Conservation (phyloP, 1,140 invertebrate species). For the Babylonia areolata region DNA sequence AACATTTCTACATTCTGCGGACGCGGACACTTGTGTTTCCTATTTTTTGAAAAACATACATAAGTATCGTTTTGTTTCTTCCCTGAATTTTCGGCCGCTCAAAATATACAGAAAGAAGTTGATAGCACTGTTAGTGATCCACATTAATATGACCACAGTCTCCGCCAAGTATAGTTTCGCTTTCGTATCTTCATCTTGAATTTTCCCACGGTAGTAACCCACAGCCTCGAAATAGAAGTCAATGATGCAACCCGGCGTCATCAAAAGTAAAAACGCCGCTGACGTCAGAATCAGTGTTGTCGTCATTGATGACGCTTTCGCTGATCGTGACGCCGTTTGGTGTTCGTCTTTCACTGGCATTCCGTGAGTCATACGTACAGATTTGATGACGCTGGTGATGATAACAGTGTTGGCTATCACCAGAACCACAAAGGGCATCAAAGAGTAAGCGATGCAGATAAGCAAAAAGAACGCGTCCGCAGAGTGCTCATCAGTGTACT, state of each 20-base stretch:
- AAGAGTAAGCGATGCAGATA: background rate
- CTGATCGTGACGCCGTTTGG: background rate
- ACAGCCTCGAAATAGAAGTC: constrained; percentile 5
- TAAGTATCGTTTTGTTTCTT: background rate
- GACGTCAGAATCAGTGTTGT: constrained; percentile 35
- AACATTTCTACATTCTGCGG: too few species aligned
- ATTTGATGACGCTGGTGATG: background rate
- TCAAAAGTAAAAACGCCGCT: constrained; percentile 32
- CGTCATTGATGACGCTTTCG: background rate
- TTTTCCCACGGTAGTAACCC: constrained; percentile 6
- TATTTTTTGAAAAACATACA: background rate
- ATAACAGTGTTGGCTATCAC: background rate
- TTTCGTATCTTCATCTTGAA: background rate
- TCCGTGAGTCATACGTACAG: background rate
- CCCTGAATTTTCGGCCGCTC: constrained; percentile 19
- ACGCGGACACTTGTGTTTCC: too few species aligned
- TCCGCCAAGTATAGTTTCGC: background rate
- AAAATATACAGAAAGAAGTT: constrained; percentile 45
- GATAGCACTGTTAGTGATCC: constrained; percentile 42
- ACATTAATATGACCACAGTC: constrained; percentile 29
- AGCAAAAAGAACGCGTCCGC: background rate
- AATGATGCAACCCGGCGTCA: constrained; percentile 35
- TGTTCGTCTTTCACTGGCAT: background rate
- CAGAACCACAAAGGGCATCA: background rate
- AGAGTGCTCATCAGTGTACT: background rate